Percentiles rank a stretch among this genome's conserved stretches.
Conservation (phyloP, 2,797 vertebrate species). For the Triplophysa yarkandensis region DNA sequence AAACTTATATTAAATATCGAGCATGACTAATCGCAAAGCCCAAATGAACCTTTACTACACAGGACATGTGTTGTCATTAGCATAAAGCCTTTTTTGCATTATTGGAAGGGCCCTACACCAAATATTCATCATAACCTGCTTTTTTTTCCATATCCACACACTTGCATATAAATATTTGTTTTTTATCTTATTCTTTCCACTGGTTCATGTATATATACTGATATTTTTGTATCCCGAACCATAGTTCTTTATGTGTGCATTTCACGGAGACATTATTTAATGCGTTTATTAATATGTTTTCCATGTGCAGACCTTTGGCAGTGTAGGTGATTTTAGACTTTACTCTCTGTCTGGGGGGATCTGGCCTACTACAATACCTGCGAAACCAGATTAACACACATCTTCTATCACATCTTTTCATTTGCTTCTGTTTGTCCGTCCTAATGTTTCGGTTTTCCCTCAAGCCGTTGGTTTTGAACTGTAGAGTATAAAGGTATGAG, state of each 20-base stretch:
- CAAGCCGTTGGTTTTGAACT: neutral
- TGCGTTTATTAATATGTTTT: neutral
- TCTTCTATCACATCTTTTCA: neutral
- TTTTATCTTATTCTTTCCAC: neutral
- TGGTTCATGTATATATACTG: neutral
- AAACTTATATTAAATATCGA: no score
- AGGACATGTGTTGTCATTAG: no score
- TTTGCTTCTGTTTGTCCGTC: neutral
- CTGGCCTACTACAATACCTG: neutral
- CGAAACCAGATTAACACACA: neutral
- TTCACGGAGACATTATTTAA: neutral
- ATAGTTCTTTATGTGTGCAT: neutral
- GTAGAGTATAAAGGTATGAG: neutral
- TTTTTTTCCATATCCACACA: neutral
- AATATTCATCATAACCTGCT: no score
- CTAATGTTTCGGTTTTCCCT: neutral
- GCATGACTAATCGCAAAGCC: no score
- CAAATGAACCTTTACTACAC: no score
- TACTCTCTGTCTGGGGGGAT: neutral
- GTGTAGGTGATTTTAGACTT: neutral
- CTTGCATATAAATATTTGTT: constrained; percentile 1
- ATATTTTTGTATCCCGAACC: neutral
- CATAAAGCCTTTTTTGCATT: no score
- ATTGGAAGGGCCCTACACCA: no score
- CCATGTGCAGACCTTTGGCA: neutral